phyloP scores from a whole-genome alignment of 2,113 vertebrate species.

The Leuciscus idus region DNA sequence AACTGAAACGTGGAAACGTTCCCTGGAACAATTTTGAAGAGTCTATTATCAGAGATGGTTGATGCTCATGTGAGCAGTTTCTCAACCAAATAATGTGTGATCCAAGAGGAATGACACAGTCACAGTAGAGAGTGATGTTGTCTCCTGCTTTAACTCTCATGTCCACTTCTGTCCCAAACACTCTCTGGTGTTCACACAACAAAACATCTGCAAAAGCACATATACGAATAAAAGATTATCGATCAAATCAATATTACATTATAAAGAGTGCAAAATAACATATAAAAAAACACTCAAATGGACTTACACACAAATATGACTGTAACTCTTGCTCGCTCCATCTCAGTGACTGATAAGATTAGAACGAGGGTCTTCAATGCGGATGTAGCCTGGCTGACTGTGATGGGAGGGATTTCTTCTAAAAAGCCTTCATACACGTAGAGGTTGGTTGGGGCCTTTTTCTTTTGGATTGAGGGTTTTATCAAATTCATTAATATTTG shows the following conservation, averaged over 20 bases:
- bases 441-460: background rate
- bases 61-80: constrained; percentile 30
- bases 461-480: background rate
- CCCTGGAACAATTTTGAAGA: rapidly evolving
- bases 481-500: background rate
- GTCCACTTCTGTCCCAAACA: constrained; percentile 43
- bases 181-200: background rate
- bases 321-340: constrained; percentile 15
- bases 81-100: background rate
- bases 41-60: constrained; percentile 17
- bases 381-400: background rate
- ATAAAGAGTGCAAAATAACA: background rate
- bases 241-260: background rate
- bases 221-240: background rate
- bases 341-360: constrained; percentile 11
- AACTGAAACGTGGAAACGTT: background rate
- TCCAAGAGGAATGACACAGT: background rate
- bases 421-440: background rate
- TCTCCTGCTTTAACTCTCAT: constrained; percentile 46
- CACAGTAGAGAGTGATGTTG: constrained; percentile 20
- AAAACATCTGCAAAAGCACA: constrained; percentile 23
- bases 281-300: background rate
- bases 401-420: background rate
- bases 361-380: constrained; percentile 13
- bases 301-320: constrained; percentile 38